A percentile compares a stretch with the other conserved stretches of the same genome.
These are phyloP conservation scores for Aporophyla nigra DNA, from an alignment of 2,888 invertebrate species.

Conservation along the genomic window DNA sequence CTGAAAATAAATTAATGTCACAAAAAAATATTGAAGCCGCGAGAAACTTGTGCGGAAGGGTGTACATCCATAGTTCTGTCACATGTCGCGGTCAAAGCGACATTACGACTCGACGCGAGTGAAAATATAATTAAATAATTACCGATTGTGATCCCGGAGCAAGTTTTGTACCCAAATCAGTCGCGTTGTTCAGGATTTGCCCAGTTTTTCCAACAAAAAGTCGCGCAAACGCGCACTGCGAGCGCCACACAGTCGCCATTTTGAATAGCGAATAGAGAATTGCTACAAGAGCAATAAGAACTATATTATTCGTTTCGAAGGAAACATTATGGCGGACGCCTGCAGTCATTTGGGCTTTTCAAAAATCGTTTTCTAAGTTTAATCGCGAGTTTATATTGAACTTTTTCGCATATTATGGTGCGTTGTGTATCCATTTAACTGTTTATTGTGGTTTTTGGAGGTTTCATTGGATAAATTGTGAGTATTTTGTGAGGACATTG, in stretches of 20 bases:
- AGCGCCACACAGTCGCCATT: conserved; percentile 91
- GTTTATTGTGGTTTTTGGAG: conserved; percentile 89
- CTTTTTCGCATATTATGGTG: conserved; percentile 91
- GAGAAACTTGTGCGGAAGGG: conserved; percentile 80
- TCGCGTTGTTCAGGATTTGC: conserved; percentile 88
- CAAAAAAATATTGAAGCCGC: conserved; percentile 64
- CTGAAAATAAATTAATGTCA: conserved; percentile 68
- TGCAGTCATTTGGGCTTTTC: conserved; percentile 91
- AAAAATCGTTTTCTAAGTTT: conserved; percentile 91
- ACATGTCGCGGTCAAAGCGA: conserved; percentile 89
- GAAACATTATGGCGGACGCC: conserved; percentile 92
- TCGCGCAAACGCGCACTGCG: conserved; percentile 89
- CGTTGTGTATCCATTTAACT: conserved; percentile 87
- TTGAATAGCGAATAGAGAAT: conserved; percentile 92
- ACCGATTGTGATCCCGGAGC: conserved; percentile 86
- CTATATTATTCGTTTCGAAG: conserved; percentile 91
- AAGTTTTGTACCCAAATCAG: conserved; percentile 85
- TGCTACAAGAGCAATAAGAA: conserved; percentile 91
- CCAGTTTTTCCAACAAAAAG: conserved; percentile 88
- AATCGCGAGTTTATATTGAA: conserved; percentile 90
- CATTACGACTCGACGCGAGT: conserved; percentile 84
- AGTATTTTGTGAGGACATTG: conserved; percentile 90
- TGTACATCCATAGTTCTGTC: conserved; percentile 90
- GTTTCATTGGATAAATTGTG: conserved; percentile 88
- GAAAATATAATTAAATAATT: conserved; percentile 88